Evolutionary conservation across 2,888 invertebrate genomes (phyloP), one percentile per base, ranked within the genome.

Genomic region (Masnerella sp.): DNA sequence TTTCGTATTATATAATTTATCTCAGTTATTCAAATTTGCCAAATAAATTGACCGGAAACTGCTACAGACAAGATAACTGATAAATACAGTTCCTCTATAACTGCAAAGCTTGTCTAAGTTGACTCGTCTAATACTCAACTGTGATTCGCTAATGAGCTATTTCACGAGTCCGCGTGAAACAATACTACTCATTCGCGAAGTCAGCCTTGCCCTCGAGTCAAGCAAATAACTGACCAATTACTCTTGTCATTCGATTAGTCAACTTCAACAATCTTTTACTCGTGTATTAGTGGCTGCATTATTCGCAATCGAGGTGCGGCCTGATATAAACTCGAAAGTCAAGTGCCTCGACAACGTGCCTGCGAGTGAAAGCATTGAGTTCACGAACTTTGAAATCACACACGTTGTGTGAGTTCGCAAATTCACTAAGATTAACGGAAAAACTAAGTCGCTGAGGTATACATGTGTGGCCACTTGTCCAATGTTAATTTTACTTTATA

Each of bases 271-370:
- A 72, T 68, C 62, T 72, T 72, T 62, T 62, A 42, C 64, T 59
- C 32, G 36, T 69, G 28, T 49, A 54, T 64, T 54, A 49, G 47
- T 59, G 75, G 54, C 40, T 75, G 72, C 72, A 61, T 75, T 75
- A 75, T 64, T 69, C 65, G 62, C 75, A 64, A 70, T 68, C 43
- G 72, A 75, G 75, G 75, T 71, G 75, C 72, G 75, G 75, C 75
- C 49, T 68, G 69, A 75, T 75, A 75, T 72, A 72, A 75, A 75
- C 75, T 72, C 69, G 75, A 75, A 75, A 75, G 75, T 75, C 75
- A 75, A 75, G 75, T 72, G 75, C 75, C 75, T 64, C 54, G 47
- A 64, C 75, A 75, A 68, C 75, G 71, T 75, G 68, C 75, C 71
- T 71, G 40, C 61, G 34, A 75, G 75, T 75, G 75, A 75, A 75